Evolutionary conservation across 1,140 invertebrate species (phyloP).

Genomic region (Holotrichia oblita): DNA sequence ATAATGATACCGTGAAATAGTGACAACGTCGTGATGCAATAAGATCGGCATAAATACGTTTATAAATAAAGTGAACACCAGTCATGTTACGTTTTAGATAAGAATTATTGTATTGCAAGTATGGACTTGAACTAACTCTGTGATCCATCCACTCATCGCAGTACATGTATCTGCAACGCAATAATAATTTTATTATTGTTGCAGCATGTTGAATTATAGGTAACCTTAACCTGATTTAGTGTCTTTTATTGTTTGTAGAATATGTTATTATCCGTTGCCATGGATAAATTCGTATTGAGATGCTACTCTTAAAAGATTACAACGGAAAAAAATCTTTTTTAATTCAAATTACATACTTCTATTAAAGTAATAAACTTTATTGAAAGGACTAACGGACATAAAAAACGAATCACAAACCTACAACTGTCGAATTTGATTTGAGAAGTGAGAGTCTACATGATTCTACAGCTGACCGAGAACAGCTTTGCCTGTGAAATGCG

Average conservation of each 20-base stretch:
- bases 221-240: not conserved
- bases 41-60: too few species aligned
- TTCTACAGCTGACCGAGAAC: too few species aligned
- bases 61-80: not conserved
- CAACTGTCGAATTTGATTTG: too few species aligned
- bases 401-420: too few species aligned
- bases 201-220: not conserved
- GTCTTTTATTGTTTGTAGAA: not conserved
- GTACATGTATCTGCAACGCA: not conserved
- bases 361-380: too few species aligned
- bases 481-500: too few species aligned
- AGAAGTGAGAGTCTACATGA: too few species aligned
- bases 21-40: not conserved
- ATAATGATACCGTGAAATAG: not conserved
- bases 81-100: not conserved
- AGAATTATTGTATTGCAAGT: not conserved
- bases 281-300: not conserved
- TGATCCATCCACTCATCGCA: not conserved
- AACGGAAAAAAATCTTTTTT: too few species aligned
- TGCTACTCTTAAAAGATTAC: too few species aligned
- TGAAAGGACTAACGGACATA: too few species aligned
- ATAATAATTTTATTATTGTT: slow-evolving; percentile 13
- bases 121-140: not conserved
- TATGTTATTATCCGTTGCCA: not conserved
- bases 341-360: too few species aligned